phyloP scores from a whole-genome alignment of 1,140 invertebrate genomes.

The Campoletis sonorensis region DNA sequence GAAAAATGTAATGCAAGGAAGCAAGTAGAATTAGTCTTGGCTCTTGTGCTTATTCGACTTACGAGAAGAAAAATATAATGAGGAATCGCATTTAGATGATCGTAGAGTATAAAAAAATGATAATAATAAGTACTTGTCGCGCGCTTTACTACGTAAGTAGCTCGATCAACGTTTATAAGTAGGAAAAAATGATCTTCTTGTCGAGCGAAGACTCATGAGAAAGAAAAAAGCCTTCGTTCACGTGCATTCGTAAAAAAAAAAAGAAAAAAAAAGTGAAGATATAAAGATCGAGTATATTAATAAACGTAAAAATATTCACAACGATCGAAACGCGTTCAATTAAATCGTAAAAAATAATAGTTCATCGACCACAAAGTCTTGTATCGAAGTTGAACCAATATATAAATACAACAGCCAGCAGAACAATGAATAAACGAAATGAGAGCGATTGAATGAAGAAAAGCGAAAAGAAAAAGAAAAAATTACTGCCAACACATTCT shows the following conservation, averaged over 20 bases:
- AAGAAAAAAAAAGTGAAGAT: conserved; percentile 15
- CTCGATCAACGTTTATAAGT: conserved; percentile 29
- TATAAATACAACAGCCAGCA: neutral
- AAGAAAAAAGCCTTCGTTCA: neutral
- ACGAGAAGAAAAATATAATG: too few species aligned
- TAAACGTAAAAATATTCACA: conserved; percentile 7
- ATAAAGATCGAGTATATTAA: too few species aligned
- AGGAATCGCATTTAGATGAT: neutral
- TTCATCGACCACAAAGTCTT: neutral
- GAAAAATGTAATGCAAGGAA: too few species aligned
- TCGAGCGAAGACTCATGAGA: neutral
- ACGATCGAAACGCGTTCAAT: conserved; percentile 6
- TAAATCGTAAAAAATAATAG: conserved; percentile 39
- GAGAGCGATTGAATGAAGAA: conserved; percentile 25
- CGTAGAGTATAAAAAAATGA: conserved; percentile 23
- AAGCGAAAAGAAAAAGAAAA: conserved; percentile 24
- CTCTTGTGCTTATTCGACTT: too few species aligned
- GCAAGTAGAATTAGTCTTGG: too few species aligned
- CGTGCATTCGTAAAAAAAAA: too few species aligned
- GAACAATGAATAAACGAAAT: neutral
- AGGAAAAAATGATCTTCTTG: conserved; percentile 13
- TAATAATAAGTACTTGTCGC: conserved; percentile 53
- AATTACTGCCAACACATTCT: conserved; percentile 46
- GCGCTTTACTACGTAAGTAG: neutral
- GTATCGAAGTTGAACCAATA: neutral